Base-by-base conservation (phyloP, 2,113 vertebrate genomes). In the Percina caprodes region DNA sequence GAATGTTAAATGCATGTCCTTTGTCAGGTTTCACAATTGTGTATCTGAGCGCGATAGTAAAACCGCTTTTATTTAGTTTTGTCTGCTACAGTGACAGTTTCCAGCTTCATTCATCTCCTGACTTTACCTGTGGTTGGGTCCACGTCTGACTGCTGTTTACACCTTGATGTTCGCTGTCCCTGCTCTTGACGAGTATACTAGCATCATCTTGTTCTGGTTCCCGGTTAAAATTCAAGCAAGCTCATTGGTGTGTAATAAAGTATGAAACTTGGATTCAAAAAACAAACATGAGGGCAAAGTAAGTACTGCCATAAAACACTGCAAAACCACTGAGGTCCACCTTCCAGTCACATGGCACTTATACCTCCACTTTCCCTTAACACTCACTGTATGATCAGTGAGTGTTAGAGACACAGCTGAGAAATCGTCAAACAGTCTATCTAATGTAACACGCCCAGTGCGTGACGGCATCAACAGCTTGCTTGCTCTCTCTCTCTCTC, bases 381-480 rank as follows among this genome's bases (percentile, higher is more conserved):
- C 21, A 7, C 46, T 13, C 35, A 13, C 23, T 2, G 49, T 16
- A 9, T 3, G 3, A 18, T 35, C 6, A 19, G 24, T 5, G n/a
- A n/a, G n/a, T n/a, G n/a, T n/a, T n/a, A n/a, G 24, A 26, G 7
- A 30, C 12, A 5, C n/a, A 61, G 55, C 26, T 3, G 26, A 46
- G 30, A 55, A 60, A 49, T 59, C 71, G 60, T 67, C 23, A 48
- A 6, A 30, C 24, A 16, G 14, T 26, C 42, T 33, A 49, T 45
- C 11, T 71, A 69, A 76, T 66, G 56, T 14, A 33, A 56, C 74
- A 69, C 6, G 2, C 62, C 3, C 70, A 11, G 63, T 26, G 72
- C 55, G 69, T 19, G 56, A 21, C 54, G 8, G 54, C 48, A 0
- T 67, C 12, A 4, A 78, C 35, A 49, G 60, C n/a, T n/a, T n/a